Evolutionary conservation across 2,797 vertebrate genomes (phyloP), one percentile per base, ranked within the genome.

Genomic region (Anas georgica): DNA sequence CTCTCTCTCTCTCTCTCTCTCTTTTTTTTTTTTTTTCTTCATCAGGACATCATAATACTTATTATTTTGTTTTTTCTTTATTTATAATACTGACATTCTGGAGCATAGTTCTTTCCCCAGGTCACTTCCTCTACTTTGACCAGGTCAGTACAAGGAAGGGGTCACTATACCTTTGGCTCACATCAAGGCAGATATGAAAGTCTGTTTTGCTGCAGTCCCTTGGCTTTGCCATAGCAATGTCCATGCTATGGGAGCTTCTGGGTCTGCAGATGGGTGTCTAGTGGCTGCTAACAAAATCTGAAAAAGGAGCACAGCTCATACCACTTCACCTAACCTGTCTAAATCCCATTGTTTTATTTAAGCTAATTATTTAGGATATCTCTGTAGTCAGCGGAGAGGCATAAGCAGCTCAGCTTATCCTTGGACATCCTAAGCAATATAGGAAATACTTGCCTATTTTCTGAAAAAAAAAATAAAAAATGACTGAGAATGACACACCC

Each of bases 121-220:
- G 9, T 10, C 0, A 0, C 21, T 85, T 62, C 8, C 9, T 37
- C 0, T 31, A 58, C 16, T 84, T 72, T 67, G 22, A 16, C 8
- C 18, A 17, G 23, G 7, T 59, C 52, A 56, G 29, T 63, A 43
- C 4, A 41, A 7, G 2, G 5, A 1, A 43, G 48, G 31, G 20
- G 17, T 28, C 20, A n/a, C 43, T 91, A 23, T 1, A 2, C 6
- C 72, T 79, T 12, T 41, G 35, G 28, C 10, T 28, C 2, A 1
- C n/a, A 8, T 12, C 3, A 1, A 2, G 31, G 25, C 37, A 58
- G 22, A 48, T 23, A 12, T 1, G 17, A 41, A n/a, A 9, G 15
- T 6, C 31, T 60, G 31, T 23, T 67, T n/a, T 16, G 17, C 37
- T 66, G 37, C 45, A 26, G 17, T 15, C 59, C 23, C n/a, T 21